phyloP scores from a whole-genome alignment of 2,113 vertebrate species.

The Tachuris rubrigastra region DNA sequence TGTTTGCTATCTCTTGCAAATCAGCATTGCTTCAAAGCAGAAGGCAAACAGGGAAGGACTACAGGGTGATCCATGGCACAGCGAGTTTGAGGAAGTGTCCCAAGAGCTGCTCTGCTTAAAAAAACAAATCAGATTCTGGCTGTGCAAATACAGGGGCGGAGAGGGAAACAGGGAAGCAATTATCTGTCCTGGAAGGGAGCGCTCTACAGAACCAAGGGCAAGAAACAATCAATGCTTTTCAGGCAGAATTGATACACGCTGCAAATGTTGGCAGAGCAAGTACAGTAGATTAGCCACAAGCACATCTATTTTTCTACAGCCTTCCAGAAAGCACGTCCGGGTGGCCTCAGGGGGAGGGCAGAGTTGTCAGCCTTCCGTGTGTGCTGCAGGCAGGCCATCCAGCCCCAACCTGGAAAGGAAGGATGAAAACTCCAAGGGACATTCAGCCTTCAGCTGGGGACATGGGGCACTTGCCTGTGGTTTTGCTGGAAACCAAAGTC shows the following conservation, averaged over 20 bases:
- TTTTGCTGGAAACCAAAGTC: neutral
- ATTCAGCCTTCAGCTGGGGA: neutral
- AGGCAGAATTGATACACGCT: neutral
- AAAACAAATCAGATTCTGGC: neutral
- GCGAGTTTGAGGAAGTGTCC: neutral
- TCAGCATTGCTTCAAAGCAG: neutral
- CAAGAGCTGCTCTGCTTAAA: neutral
- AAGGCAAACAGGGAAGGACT: neutral
- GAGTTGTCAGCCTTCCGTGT: neutral
- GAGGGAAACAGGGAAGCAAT: neutral
- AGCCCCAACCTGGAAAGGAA: neutral
- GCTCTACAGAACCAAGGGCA: neutral
- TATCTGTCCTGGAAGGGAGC: neutral
- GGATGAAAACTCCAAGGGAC: neutral
- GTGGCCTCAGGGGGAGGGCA: neutral
- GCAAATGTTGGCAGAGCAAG: neutral
- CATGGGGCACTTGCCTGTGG: neutral
- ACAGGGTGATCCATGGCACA: accelerated
- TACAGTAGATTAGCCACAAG: neutral
- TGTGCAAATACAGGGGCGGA: neutral
- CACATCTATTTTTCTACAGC: neutral
- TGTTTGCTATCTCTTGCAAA: neutral
- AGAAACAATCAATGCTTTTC: neutral
- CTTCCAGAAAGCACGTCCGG: neutral
- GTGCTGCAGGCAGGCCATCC: neutral